A percentile compares a stretch with the other conserved stretches of the same genome.
Conservation (phyloP, 1,140 invertebrate species). For the Glossosoma conforme region DNA sequence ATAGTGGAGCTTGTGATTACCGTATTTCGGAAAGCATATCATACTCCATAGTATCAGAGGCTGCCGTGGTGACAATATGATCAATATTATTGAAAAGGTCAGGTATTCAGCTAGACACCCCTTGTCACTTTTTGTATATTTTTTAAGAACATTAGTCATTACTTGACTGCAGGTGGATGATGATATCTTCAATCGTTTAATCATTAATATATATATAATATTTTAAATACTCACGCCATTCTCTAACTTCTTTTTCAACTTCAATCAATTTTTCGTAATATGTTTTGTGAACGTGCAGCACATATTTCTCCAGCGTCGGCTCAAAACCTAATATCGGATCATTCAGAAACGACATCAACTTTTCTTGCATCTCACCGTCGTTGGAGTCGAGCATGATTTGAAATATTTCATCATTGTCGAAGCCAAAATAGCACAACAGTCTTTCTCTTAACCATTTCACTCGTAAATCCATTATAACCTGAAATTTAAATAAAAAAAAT, state of each 20-base stretch:
- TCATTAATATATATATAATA: too few species aligned
- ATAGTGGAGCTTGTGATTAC: too few species aligned
- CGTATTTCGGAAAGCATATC: too few species aligned
- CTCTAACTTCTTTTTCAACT: constrained; percentile 43
- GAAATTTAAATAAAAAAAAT: too few species aligned
- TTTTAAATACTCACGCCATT: constrained; percentile 38
- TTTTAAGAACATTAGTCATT: too few species aligned
- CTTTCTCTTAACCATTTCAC: constrained; percentile 44
- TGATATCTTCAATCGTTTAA: too few species aligned
- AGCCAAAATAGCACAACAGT: constrained; percentile 38
- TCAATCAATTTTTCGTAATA: constrained; percentile 44
- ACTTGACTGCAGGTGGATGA: too few species aligned
- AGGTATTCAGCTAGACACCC: too few species aligned
- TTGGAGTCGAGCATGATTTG: constrained; percentile 42
- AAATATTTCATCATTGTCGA: constrained; percentile 38
- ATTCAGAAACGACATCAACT: constrained; percentile 39
- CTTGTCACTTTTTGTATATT: too few species aligned
- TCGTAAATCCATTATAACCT: constrained; percentile 38
- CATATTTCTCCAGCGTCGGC: constrained; percentile 33
- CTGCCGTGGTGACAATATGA: too few species aligned
- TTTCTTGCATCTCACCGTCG: constrained; percentile 39
- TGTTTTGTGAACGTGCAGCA: constrained; percentile 45
- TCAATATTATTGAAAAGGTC: too few species aligned
- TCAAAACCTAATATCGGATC: constrained; percentile 36
- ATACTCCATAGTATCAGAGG: too few species aligned